Conservation (phyloP, 2,888 invertebrate genomes). For the Ophion costatus region DNA sequence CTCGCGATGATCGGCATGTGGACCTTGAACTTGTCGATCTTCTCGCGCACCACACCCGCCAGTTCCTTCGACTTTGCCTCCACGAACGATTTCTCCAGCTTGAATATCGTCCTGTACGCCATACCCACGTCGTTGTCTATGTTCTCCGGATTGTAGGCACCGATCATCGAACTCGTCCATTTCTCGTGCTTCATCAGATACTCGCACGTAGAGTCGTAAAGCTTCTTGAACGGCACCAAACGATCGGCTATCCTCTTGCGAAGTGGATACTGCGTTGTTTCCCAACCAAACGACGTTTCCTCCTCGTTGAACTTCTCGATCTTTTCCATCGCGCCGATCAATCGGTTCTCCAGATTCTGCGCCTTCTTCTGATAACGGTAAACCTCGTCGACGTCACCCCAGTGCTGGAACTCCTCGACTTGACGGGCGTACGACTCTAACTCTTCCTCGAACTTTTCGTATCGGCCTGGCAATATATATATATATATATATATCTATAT, state of each 20-base stretch:
- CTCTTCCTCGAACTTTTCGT: constrained; percentile 93
- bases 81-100: constrained; percentile 93
- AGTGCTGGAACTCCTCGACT: constrained; percentile 93
- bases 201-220: constrained; percentile 94
- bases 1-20: constrained; percentile 95
- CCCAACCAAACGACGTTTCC: constrained; percentile 95
- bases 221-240: constrained; percentile 92
- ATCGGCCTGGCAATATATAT: constrained; percentile 84
- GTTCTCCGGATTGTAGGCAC: constrained; percentile 94
- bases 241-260: constrained; percentile 91
- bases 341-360: constrained; percentile 89
- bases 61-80: constrained; percentile 91
- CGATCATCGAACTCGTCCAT: constrained; percentile 93
- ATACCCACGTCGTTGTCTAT: constrained; percentile 92
- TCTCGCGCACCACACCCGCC: constrained; percentile 87
- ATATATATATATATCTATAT: too few species aligned
- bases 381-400: constrained; percentile 93
- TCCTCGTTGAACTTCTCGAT: constrained; percentile 97
- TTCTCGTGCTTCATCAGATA: constrained; percentile 92
- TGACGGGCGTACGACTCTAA: constrained; percentile 91
- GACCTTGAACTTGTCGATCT: constrained; percentile 93
- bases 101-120: constrained; percentile 88
- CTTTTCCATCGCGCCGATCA: constrained; percentile 90
- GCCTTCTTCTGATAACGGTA: constrained; percentile 93
- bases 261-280: constrained; percentile 94